Evolutionary conservation across 1,140 invertebrate genomes (phyloP), one percentile per base, ranked within the genome.

Genomic region (Lepidurus apus): DNA sequence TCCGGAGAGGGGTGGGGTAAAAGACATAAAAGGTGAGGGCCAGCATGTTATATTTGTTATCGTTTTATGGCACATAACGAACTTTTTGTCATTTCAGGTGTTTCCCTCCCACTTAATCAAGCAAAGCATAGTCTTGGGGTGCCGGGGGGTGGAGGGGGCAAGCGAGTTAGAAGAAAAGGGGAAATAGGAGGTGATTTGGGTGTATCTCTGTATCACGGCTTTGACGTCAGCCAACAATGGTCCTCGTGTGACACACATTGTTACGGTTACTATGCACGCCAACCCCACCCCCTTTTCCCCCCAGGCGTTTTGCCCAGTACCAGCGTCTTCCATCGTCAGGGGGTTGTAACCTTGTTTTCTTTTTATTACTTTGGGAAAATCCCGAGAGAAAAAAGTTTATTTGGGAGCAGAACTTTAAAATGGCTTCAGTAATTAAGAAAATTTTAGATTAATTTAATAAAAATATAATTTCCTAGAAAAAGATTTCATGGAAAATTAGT

Each of bases 171-270:
- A 7, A 65, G 21, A 65, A 21, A 65, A 65, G 21, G 53, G 53
- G 21, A 65, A 65, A 13, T 7, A 21, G 21, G 53, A 21, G 53
- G 21, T 7, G 17, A 9, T 65, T 21, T 65, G 21, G 2, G 34
- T 34, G 53, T 65, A 65, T 65, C 17, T 65, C 53, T 65, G 17
- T 65, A 65, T 21, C 21, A 65, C 53, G 17, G 53, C 53, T 65
- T 65, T 65, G 53, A 65, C 53, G 53, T 65, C 53, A 65, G 53
- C 13, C 53, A 65, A 65, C 53, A 65, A 65, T 65, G 13, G 17
- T 65, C 53, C 53, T 65, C 53, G 53, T 65, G 53, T 65, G 53
- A 65, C 53, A 65, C 53, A 21, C 53, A 65, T 65, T 65, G 53
- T 65, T 65, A 65, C 53, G 53, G 53, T 65, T 65, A 65, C 53